phyloP scores from a whole-genome alignment of 2,797 vertebrate genomes.

The Notolepis coatsorum region DNA sequence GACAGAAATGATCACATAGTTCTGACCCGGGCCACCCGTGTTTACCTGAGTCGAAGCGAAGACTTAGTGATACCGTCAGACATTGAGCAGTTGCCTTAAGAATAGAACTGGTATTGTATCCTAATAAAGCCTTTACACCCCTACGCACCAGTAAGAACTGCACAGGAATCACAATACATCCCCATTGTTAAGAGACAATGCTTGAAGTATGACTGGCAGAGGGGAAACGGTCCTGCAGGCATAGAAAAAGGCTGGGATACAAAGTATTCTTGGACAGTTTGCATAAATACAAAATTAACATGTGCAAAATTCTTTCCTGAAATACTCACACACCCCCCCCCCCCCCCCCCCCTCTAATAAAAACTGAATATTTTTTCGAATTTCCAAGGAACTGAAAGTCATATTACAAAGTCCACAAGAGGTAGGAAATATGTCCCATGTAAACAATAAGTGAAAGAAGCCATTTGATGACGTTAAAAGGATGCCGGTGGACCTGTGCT shows the following conservation, averaged over 20 bases:
- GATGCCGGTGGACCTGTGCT: slow-evolving; percentile 20
- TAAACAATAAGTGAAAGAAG: slow-evolving; percentile 57
- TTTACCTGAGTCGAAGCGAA: no score
- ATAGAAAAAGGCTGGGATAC: slow-evolving; percentile 55
- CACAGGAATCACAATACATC: slow-evolving; percentile 59
- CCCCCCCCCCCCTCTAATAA: no score
- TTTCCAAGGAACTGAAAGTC: slow-evolving; percentile 39
- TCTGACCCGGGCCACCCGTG: no score
- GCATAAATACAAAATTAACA: slow-evolving; percentile 53
- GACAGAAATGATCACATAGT: no score
- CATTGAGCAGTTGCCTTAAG: no score
- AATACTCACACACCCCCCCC: no score
- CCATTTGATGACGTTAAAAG: slow-evolving; percentile 33
- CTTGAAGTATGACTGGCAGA: slow-evolving; percentile 34
- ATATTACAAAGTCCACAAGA: slow-evolving; percentile 58
- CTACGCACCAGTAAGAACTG: slow-evolving; percentile 50
- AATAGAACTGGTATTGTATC: no score
- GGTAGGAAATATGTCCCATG: slow-evolving; percentile 62
- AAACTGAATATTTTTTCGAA: slow-evolving; percentile 20
- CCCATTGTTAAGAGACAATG: slow-evolving; percentile 48
- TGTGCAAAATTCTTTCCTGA: slow-evolving; percentile 33
- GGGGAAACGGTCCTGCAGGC: slow-evolving; percentile 27
- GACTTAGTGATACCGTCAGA: no score
- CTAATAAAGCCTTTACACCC: no score
- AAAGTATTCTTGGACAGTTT: slow-evolving; percentile 34